Conservation (phyloP, 2,113 vertebrate species). For the Neopipo cinnamomea region DNA sequence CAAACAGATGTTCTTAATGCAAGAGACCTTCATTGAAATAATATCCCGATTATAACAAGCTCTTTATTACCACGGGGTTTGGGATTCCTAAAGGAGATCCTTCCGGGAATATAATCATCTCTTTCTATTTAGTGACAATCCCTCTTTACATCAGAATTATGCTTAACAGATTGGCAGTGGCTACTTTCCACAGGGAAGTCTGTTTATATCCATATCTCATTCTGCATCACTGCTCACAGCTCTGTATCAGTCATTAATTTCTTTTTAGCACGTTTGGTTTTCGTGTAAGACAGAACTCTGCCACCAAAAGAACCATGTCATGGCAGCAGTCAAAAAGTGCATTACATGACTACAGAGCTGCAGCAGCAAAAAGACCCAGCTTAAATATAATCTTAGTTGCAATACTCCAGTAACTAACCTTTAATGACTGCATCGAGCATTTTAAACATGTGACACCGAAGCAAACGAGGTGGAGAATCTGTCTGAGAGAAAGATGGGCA, state of each 20-base stretch:
- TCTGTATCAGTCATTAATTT: background rate
- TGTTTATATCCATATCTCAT: background rate
- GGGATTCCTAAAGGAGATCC: background rate
- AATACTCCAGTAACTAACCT: background rate
- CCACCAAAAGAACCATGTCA: background rate
- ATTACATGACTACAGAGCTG: background rate
- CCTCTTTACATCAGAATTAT: background rate
- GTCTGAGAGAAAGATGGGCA: background rate
- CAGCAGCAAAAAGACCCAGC: background rate
- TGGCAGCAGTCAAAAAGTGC: background rate
- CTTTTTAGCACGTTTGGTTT: background rate
- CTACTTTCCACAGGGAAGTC: background rate
- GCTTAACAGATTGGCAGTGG: background rate
- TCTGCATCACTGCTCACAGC: background rate
- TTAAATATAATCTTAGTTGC: background rate
- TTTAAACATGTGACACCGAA: background rate
- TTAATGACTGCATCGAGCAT: background rate
- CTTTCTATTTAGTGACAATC: background rate
- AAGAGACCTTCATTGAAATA: background rate
- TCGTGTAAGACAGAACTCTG: background rate
- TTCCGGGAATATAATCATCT: background rate
- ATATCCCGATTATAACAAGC: background rate
- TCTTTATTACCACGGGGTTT: background rate
- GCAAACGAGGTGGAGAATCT: background rate
- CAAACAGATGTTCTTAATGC: conserved; percentile 27